Base-by-base conservation (phyloP, 2,888 invertebrate species). In the Perdita meconis region DNA sequence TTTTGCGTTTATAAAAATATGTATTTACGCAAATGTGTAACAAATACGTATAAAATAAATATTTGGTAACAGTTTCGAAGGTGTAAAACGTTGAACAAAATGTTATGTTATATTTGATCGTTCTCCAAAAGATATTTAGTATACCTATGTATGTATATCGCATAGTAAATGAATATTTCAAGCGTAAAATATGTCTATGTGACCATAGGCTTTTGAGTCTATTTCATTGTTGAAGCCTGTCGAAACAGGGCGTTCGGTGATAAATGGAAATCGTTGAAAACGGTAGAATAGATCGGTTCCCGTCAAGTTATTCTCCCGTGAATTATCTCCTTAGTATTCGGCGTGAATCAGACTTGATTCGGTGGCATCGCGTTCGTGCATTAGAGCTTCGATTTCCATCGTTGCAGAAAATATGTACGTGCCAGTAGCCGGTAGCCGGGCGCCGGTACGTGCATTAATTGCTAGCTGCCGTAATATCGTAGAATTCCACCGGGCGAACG, bases 351-450 rank as follows among this genome's bases (percentile, higher is more conserved):
- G 57, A 34, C 38, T 60, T 53, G 53, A 42, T 68, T 68, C 60
- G 50, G 10, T 12, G 57, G 36, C 69, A 40, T 44, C 63, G 65
- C 51, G 59, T 61, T 65, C 65, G 53, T 65, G 53, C 57, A 79
- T 80, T 79, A 75, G 42, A 51, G 65, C 64, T 64, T 71, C 77
- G 80, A 73, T 81, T 80, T 64, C 64, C 81, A 80, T 26, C 56
- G 64, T 73, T 63, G 63, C 74, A 44, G 78, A 81, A 81, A 81
- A 81, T 81, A 81, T 78, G 80, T 65, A 64, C 56, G 80, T 68
- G 64, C 69, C n/a, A n/a, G n/a, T n/a, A n/a, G n/a, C n/a, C n/a
- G n/a, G n/a, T n/a, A n/a, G n/a, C n/a, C n/a, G n/a, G n/a, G n/a
- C n/a, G n/a, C n/a, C 60, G 65, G 64, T 42, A 53, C 72, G 57